phyloP scores from a whole-genome alignment of 2,888 invertebrate genomes.

The Lasius platythorax region DNA sequence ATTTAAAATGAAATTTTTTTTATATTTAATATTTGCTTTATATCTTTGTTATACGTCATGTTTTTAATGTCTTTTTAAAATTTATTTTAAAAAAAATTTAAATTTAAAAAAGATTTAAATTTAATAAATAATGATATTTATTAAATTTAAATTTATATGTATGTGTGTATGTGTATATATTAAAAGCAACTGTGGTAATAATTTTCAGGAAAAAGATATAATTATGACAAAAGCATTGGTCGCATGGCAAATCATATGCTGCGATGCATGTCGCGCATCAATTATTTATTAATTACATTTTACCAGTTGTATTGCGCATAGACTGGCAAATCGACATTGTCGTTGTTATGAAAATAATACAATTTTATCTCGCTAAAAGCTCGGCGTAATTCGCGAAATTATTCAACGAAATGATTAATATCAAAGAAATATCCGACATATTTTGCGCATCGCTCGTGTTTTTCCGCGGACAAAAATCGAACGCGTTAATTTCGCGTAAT shows the following conservation, averaged over 20 bases:
- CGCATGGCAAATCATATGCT: background rate
- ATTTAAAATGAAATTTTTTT: too few relatives aligned
- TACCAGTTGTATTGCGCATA: background rate
- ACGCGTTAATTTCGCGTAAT: conserved; percentile 42
- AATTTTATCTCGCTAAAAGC: conserved; percentile 16
- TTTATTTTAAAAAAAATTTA: too few relatives aligned
- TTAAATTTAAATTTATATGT: conserved; percentile 4
- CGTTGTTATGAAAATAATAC: conserved; percentile 13
- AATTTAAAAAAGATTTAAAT: too few relatives aligned
- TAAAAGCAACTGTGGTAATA: background rate
- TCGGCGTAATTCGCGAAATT: conserved; percentile 5
- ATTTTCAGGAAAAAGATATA: background rate
- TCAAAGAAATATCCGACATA: conserved; percentile 23
- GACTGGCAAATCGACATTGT: conserved; percentile 10
- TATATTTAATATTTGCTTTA: too few relatives aligned
- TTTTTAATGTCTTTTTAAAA: too few relatives aligned
- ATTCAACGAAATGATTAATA: conserved; percentile 34
- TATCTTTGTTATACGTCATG: too few relatives aligned
- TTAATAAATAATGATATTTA: too few relatives aligned
- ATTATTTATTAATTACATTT: conserved; percentile 42
- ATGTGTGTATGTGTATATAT: background rate
- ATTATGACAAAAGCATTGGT: background rate
- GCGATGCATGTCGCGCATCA: background rate
- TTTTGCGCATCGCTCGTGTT: background rate
- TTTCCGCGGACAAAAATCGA: conserved; percentile 35